Evolutionary conservation across 2,888 invertebrate genomes (phyloP).

Genomic region (Invenusta paracnida): DNA sequence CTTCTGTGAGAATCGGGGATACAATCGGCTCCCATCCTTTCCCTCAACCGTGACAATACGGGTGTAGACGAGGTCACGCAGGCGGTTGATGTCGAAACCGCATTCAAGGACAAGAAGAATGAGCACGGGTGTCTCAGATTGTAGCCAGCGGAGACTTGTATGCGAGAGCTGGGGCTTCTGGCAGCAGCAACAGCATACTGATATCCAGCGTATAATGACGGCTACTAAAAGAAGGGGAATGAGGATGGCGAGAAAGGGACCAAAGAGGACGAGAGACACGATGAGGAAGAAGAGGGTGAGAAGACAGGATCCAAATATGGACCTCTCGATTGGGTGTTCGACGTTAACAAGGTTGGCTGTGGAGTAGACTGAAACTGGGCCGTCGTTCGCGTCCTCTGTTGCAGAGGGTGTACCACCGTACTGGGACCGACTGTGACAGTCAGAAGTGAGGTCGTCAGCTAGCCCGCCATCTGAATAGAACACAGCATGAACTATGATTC

Average conservation of each 20-base stretch:
- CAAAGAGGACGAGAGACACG: slow-evolving; percentile 60
- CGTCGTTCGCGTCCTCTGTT: not conserved
- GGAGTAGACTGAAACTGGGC: not conserved
- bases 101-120: slow-evolving; percentile 59
- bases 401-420: too few relatives aligned
- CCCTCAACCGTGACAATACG: slow-evolving; percentile 60
- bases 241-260: slow-evolving; percentile 60
- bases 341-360: slow-evolving; percentile 46
- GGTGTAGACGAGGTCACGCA: slow-evolving; percentile 62
- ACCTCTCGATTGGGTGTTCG: slow-evolving; percentile 60
- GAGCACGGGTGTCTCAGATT: slow-evolving; percentile 53
- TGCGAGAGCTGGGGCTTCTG: slow-evolving; percentile 56
- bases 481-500: too few relatives aligned
- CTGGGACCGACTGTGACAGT: too few relatives aligned
- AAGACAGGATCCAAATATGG: slow-evolving; percentile 52
- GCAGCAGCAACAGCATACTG: slow-evolving; percentile 49
- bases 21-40: slow-evolving; percentile 57
- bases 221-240: slow-evolving; percentile 59
- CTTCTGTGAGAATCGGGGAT: slow-evolving; percentile 62
- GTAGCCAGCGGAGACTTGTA: slow-evolving; percentile 62
- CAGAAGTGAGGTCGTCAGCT: too few relatives aligned
- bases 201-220: slow-evolving; percentile 49
- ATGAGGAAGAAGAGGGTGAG: slow-evolving; percentile 53
- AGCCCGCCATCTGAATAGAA: too few relatives aligned
- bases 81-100: slow-evolving; percentile 60